Evolutionary conservation across 2,888 invertebrate genomes (phyloP).

Genomic region (Philonicus albiceps): DNA sequence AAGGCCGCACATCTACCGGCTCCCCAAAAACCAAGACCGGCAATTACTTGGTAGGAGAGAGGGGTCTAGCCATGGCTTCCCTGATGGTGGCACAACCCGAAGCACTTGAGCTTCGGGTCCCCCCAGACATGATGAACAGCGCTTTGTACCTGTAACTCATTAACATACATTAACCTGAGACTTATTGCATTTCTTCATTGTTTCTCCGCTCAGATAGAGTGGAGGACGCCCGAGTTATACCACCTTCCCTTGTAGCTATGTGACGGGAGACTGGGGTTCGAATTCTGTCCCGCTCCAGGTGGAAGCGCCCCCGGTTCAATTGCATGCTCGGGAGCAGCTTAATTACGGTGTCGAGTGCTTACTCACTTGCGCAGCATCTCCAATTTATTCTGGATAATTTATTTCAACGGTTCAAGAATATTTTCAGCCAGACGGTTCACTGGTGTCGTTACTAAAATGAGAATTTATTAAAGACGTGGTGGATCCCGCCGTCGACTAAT

Average conservation of each 20-base stretch:
- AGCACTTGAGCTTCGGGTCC: background rate
- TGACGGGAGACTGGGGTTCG: background rate
- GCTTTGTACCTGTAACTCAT: slow-evolving; percentile 39
- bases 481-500: slow-evolving; percentile 9
- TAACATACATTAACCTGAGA: slow-evolving; percentile 43
- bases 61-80: background rate
- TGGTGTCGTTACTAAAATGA: slow-evolving; percentile 35
- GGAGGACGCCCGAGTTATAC: background rate
- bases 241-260: background rate
- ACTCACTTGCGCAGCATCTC: slow-evolving; percentile 36
- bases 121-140: slow-evolving; percentile 22
- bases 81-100: background rate
- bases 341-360: slow-evolving; percentile 39
- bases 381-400: slow-evolving; percentile 39
- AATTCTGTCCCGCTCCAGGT: background rate
- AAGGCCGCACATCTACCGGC: slow-evolving; percentile 11
- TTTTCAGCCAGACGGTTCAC: background rate
- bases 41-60: slow-evolving; percentile 36
- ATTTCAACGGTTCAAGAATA: slow-evolving; percentile 30
- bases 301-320: slow-evolving; percentile 2
- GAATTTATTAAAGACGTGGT: slow-evolving; percentile 30
- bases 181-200: slow-evolving; percentile 45
- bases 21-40: slow-evolving; percentile 33
- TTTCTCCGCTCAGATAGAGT: background rate
- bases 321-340: slow-evolving; percentile 36